Evolutionary conservation across 2,888 invertebrate species (phyloP), one percentile per base, ranked within the genome.

Genomic region (Lycia hirtaria): DNA sequence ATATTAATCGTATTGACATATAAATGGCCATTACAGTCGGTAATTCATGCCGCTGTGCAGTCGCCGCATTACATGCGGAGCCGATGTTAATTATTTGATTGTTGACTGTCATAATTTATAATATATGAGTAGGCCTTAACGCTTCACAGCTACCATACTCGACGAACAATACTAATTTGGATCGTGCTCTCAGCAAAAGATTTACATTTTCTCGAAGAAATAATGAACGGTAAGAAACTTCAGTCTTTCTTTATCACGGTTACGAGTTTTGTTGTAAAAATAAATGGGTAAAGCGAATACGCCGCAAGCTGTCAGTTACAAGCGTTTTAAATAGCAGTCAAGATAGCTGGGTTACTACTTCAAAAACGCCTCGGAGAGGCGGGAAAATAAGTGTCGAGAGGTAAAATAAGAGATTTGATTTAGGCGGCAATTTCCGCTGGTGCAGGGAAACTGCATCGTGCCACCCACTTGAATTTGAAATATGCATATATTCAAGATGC

Each of bases 1-100:
- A 88, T 89, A 88, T 85, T 87, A 88, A 90, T 86, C 78, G 85
- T 82, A 88, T 87, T 85, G 86, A 83, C 85, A 83, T 85, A 86
- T 85, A 87, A 80, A 85, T 83, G 79, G 83, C 77, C 81, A 82
- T 85, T 85, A 85, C 75, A 73, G 75, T 63, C 68, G 76, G 82
- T 83, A 84, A 87, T 85, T 85, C 81, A 85, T 79, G 79, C 68
- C 69, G 66, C 65, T 64, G 70, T 71, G 75, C 75, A 65, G 69
- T 65, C 67, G 68, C 65, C 71, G 72, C 75, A 79, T 79, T 78
- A 80, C 78, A 79, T 67, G 71, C 62, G 54, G 15, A 47, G 61
- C 35, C 48, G 55, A 68, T 74, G 69, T 76, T 81, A 80, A 87
- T 85, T 83, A 81, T 82, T 78, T 80, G 72, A 78, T 73, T 77